Percentiles rank a stretch among this genome's conserved stretches.
These are phyloP conservation scores for Pelagia noctiluca DNA, from an alignment of 30 jellyfish, hydroid and myxozoan genomes.

Conservation along the genomic window DNA sequence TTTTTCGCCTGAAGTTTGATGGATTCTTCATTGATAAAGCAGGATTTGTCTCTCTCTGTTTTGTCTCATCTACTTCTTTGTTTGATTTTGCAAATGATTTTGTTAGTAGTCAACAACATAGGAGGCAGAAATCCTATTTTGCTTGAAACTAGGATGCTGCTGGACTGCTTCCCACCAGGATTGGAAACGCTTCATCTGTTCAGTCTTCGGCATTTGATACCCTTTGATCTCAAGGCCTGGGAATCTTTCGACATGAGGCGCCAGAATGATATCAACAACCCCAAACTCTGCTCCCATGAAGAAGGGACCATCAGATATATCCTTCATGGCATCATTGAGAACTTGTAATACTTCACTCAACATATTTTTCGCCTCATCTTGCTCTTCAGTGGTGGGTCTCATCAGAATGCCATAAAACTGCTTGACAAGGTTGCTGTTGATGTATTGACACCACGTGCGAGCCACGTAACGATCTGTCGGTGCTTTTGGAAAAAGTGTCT, in stretches of 20 bases:
- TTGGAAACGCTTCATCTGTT: neutral
- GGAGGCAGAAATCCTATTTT: no score
- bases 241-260: slow-evolving; percentile 28
- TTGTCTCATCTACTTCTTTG: no score
- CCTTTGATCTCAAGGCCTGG: neutral
- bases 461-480: slow-evolving; percentile 13
- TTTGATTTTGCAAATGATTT: no score
- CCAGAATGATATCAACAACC: neutral
- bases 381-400: neutral
- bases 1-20: no score
- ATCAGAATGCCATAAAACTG: slow-evolving; percentile 8
- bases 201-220: neutral
- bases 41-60: no score
- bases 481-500: neutral
- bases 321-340: slow-evolving; percentile 16
- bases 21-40: no score
- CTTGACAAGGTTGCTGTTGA: neutral
- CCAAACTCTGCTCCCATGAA: slow-evolving; percentile 25
- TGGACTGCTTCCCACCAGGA: slow-evolving; percentile 35
- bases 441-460: neutral
- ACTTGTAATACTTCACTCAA: neutral
- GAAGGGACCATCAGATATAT: slow-evolving; percentile 29
- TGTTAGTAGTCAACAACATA: no score
- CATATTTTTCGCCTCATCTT: neutral
- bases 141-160: neutral